Evolutionary conservation across 2,888 invertebrate genomes (phyloP).

Genomic region (Labia minor): DNA sequence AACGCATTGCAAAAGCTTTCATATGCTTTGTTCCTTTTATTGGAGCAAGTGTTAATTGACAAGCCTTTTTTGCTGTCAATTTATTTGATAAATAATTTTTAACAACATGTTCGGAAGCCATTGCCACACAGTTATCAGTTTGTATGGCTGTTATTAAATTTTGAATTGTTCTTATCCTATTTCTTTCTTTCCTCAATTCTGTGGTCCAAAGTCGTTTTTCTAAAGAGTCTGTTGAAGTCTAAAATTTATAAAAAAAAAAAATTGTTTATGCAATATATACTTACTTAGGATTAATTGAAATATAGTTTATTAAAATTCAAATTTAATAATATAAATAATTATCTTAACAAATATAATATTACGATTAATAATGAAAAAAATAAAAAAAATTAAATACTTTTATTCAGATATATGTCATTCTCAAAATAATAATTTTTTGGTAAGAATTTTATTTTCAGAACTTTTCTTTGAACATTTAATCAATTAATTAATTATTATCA

Average conservation of each 20-base stretch:
- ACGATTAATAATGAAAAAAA: too few relatives aligned
- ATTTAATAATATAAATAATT: too few relatives aligned
- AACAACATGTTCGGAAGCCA: conserved; percentile 28
- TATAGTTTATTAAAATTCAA: too few relatives aligned
- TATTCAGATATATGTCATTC: too few relatives aligned
- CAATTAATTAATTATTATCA: too few relatives aligned
- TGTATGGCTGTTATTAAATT: conserved; percentile 28
- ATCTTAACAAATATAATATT: too few relatives aligned
- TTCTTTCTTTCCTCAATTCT: conserved; percentile 18
- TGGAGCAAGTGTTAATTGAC: conserved; percentile 23
- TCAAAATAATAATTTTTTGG: too few relatives aligned
- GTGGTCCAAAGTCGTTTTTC: not conserved
- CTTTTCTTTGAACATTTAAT: too few relatives aligned
- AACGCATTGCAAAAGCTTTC: conserved; percentile 26
- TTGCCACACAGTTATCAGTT: conserved; percentile 29
- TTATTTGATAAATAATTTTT: conserved; percentile 26
- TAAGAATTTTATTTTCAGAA: too few relatives aligned
- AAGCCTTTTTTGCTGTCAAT: conserved; percentile 22
- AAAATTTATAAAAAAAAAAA: conserved; percentile 13
- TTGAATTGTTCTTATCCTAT: conserved; percentile 24
- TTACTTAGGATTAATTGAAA: too few relatives aligned
- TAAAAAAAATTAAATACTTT: too few relatives aligned
- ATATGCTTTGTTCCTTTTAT: conserved; percentile 24
- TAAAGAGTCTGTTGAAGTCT: not conserved
- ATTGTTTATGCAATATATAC: too few relatives aligned